Conservation (phyloP, 2,797 vertebrate species). For the Ambastaia sidthimunki region DNA sequence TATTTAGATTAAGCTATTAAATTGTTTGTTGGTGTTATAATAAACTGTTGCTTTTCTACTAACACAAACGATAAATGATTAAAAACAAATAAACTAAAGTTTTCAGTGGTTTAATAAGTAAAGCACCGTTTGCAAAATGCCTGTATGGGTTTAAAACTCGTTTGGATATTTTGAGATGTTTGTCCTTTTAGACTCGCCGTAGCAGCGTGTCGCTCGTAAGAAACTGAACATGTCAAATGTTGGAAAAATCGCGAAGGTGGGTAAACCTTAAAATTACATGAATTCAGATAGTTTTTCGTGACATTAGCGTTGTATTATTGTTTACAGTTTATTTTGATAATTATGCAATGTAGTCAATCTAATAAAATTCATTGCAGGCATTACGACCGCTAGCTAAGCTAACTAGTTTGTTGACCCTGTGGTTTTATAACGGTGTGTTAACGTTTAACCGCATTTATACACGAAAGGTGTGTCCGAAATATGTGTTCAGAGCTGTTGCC, state of each 20-base stretch:
- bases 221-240: constrained; percentile 59
- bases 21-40: too few relatives aligned
- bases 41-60: too few relatives aligned
- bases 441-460: background rate
- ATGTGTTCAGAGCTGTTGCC: too few relatives aligned
- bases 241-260: constrained; percentile 59
- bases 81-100: too few relatives aligned
- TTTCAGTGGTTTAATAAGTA: too few relatives aligned
- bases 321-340: background rate
- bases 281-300: background rate
- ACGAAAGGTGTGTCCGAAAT: too few relatives aligned
- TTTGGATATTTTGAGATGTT: background rate
- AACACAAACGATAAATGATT: too few relatives aligned
- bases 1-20: too few relatives aligned
- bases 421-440: background rate
- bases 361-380: background rate
- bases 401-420: background rate
- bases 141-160: too few relatives aligned
- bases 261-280: background rate
- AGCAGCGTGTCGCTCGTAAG: constrained; percentile 41
- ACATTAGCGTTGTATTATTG: background rate
- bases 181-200: constrained; percentile 59
- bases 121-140: too few relatives aligned
- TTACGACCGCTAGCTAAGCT: constrained; percentile 14
- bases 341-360: background rate